Percentiles rank a stretch among this genome's conserved stretches.
Evolutionary conservation across 2,888 invertebrate genomes (phyloP).

Genomic region (Epistrophe grossulariae): DNA sequence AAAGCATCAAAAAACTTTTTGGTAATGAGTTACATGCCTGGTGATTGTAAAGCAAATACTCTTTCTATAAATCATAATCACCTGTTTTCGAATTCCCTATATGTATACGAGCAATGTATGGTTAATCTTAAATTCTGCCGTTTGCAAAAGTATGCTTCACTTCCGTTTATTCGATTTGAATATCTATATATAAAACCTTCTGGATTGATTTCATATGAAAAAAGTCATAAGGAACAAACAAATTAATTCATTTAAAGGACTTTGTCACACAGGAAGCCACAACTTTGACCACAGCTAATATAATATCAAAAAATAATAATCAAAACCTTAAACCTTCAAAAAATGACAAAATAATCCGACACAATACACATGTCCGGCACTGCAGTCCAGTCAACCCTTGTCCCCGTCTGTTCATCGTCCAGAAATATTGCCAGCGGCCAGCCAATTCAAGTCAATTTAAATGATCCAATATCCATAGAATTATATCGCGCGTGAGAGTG

Average conservation of each 20-base stretch:
- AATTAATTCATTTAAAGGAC: not conserved
- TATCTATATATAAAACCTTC: not conserved
- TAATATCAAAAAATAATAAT: slow-evolving; percentile 14
- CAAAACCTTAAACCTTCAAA: slow-evolving; percentile 54
- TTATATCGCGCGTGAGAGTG: slow-evolving; percentile 52
- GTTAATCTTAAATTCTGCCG: no score
- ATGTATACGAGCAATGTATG: no score
- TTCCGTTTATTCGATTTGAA: not conserved
- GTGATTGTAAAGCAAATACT: no score
- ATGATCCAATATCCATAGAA: slow-evolving; percentile 65
- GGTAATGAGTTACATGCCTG: no score
- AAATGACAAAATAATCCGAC: slow-evolving; percentile 72
- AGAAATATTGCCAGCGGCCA: not conserved
- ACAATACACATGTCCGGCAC: slow-evolving; percentile 55
- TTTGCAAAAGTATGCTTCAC: slow-evolving; percentile 1
- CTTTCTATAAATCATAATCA: no score
- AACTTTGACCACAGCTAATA: slow-evolving; percentile 45
- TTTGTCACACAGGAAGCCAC: slow-evolving; percentile 60
- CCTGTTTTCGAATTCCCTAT: no score
- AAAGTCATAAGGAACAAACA: not conserved
- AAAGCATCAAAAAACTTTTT: no score
- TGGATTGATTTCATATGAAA: not conserved
- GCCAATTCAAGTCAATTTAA: slow-evolving; percentile 46
- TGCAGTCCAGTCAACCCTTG: not conserved
- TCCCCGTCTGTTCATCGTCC: no score